Conservation (phyloP, 2,797 vertebrate species). For the Myiothlypis coronata region DNA sequence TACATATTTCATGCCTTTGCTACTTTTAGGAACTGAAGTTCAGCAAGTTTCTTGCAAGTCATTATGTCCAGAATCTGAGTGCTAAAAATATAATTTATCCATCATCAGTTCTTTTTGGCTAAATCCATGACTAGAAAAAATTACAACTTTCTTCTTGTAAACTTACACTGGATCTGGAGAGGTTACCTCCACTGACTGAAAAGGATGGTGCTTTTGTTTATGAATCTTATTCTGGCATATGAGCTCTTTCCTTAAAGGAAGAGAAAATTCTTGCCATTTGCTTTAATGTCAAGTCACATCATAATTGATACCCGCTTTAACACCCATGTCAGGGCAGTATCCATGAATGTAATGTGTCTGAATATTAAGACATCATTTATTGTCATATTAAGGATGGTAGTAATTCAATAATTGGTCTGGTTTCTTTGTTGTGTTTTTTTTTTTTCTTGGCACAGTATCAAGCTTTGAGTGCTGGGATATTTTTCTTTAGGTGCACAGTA, state of each 20-base stretch:
- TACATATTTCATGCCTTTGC: background rate
- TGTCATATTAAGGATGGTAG: background rate
- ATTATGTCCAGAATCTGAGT: background rate
- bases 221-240: background rate
- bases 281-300: background rate
- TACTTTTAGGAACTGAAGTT: background rate
- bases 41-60: background rate
- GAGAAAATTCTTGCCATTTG: background rate
- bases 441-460: slow-evolving; percentile 78
- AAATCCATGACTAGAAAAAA: background rate
- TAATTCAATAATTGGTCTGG: slow-evolving; percentile 18
- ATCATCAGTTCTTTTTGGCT: background rate
- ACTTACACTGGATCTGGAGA: background rate
- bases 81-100: background rate
- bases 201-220: background rate
- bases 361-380: background rate
- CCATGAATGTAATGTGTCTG: background rate
- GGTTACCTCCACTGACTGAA: background rate
- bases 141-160: background rate
- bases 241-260: background rate
- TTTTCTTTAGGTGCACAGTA: slow-evolving; percentile 94
- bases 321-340: background rate
- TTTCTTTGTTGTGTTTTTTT: background rate
- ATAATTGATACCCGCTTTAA: background rate
- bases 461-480: slow-evolving; percentile 91